Conservation (phyloP, 2,113 vertebrate genomes). For the Sclerurus mexicanus region DNA sequence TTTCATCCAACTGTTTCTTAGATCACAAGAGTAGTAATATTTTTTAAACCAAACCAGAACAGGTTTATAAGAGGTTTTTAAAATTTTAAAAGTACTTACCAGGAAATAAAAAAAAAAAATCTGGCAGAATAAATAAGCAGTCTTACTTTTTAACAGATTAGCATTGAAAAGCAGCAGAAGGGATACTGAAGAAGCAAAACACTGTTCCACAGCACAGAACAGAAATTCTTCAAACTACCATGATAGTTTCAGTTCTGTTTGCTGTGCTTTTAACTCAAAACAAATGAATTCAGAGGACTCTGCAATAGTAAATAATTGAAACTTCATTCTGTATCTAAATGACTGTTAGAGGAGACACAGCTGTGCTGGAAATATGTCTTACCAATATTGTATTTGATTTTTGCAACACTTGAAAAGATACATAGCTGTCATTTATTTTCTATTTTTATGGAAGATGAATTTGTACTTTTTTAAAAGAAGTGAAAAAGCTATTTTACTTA, state of each 20-base stretch:
- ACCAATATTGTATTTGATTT: not conserved
- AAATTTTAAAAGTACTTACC: not conserved
- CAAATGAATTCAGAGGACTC: not conserved
- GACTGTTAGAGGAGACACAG: not conserved
- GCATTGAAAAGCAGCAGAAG: not conserved
- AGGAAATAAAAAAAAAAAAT: not conserved
- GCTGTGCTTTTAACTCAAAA: not conserved
- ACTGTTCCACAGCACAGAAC: not conserved
- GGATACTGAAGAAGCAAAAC: not conserved
- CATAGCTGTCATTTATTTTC: not conserved
- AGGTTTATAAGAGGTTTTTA: not conserved
- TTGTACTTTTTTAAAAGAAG: not conserved
- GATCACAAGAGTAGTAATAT: not conserved
- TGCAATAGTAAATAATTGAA: not conserved
- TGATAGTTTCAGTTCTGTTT: not conserved
- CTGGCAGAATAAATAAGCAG: not conserved
- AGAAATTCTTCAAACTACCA: not conserved
- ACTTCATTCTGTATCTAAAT: not conserved
- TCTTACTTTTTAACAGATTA: not conserved
- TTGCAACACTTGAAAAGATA: not conserved
- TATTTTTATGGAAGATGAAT: not conserved
- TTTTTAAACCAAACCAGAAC: not conserved
- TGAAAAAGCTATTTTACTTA: not conserved
- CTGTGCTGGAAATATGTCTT: not conserved
- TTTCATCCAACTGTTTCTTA: not conserved